Conservation (phyloP, 2,797 vertebrate species). For the Hippoglossus hippoglossus region DNA sequence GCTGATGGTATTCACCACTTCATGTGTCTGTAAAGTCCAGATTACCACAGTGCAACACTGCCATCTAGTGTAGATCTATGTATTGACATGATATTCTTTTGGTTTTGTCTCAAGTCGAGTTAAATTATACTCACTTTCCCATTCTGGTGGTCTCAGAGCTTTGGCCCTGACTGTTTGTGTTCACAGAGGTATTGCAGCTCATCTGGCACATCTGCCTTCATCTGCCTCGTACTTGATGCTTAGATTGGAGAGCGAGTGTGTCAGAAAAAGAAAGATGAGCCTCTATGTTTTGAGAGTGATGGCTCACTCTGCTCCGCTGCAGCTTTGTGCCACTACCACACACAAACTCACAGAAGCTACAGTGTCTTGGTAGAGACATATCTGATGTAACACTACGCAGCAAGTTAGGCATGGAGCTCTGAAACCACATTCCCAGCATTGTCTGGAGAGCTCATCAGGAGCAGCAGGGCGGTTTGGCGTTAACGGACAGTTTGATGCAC, state of each 20-base stretch:
- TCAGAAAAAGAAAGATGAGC: conserved; percentile 4
- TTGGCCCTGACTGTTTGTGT: not conserved
- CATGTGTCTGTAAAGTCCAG: not conserved
- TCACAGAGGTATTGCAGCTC: conserved; percentile 6
- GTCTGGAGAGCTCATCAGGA: conserved; percentile 19
- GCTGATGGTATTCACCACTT: not conserved
- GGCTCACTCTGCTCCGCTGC: conserved; percentile 8
- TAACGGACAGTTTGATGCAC: conserved; percentile 1
- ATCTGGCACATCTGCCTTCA: conserved; percentile 1
- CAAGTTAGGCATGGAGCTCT: conserved; percentile 23
- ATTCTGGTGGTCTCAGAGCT: not conserved
- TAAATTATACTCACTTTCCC: not conserved
- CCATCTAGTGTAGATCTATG: conserved; percentile 71
- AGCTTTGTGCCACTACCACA: conserved; percentile 18
- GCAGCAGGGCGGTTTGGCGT: conserved; percentile 19
- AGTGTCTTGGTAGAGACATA: conserved; percentile 13
- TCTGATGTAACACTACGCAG: conserved; percentile 53
- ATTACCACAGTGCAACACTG: conserved; percentile 41
- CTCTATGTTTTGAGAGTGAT: conserved; percentile 7
- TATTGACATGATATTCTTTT: not conserved
- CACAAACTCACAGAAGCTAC: conserved; percentile 16
- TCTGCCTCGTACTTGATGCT: conserved; percentile 12
- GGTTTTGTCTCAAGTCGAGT: not conserved
- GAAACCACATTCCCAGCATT: conserved; percentile 23
- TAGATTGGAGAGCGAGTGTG: conserved; percentile 2